Evolutionary conservation across 2,113 vertebrate species (phyloP), one percentile per base, ranked within the genome.

Genomic region (Paradoxurus hermaphroditus): DNA sequence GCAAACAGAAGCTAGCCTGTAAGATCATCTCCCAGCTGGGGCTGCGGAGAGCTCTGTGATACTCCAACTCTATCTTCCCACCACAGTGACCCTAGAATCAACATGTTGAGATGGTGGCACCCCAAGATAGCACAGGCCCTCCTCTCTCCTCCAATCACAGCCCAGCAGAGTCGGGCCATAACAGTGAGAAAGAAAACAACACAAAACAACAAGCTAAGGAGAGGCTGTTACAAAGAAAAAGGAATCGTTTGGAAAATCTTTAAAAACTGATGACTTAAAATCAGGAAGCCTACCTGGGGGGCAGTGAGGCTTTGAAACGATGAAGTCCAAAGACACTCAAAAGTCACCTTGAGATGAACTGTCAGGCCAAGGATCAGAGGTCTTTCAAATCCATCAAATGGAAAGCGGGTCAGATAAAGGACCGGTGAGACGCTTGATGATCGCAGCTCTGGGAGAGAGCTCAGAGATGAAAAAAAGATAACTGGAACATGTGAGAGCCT

Each of bases 281-380:
- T 70, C 78, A 77, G 27, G 70, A 90, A 84, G 75, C 7, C 39
- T 34, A 68, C 44, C 44, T 25, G 27, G 51, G 27, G 51, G 41
- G 29, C 25, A 39, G 4, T 7, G 36, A 90, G 81, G 5, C 16
- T 39, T 62, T 65, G 46, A 87, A 94, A 90, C 15, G 19, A 70
- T 41, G 6, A 31, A 25, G 18, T n/a, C 44, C 34, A 36, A 39
- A 83, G 62, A 86, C 70, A 41, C 21, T 7, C 4, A 7, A 77
- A 88, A 92, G 88, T 97, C 91, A 94, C 89, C 97, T 95, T 94
- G 77, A 44, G 53, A 93, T 89, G 62, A 65, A 25, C 77, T 5
- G 8, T 7, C 18, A 8, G 73, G 27, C 90, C 81, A 46, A 82
- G 79, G 46, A 70, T n/a, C 86, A 83, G 86, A 91, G 51, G 63